Conservation (phyloP, 2,113 vertebrate species). For the Aspidoscelis tigris region DNA sequence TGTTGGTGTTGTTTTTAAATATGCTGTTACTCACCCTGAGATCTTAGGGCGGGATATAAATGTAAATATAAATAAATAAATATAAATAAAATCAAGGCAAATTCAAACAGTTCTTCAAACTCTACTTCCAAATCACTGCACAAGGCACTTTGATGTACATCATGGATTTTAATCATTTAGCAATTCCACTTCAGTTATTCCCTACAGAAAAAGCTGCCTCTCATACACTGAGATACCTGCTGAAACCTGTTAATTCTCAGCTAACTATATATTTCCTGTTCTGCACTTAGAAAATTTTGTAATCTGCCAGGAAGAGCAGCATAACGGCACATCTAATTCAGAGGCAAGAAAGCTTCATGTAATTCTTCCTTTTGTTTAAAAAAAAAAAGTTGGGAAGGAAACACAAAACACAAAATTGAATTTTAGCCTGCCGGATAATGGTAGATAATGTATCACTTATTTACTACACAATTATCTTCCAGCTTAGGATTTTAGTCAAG, state of each 20-base stretch:
- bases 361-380: background rate
- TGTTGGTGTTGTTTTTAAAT: too few relatives aligned
- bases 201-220: background rate
- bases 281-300: conserved; percentile 7
- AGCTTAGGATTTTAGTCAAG: background rate
- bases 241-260: background rate
- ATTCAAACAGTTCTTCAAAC: background rate
- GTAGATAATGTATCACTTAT: background rate
- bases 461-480: conserved; percentile 3
- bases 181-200: conserved; percentile 15
- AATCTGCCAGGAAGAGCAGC: background rate
- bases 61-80: too few relatives aligned
- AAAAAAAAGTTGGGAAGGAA: background rate
- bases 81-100: background rate
- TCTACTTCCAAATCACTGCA: background rate
- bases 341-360: background rate
- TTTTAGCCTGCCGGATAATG: background rate
- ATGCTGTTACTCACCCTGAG: too few relatives aligned
- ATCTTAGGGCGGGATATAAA: too few relatives aligned
- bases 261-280: background rate
- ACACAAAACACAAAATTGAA: background rate
- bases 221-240: background rate
- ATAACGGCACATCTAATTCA: background rate
- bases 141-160: background rate
- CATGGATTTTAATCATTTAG: conserved; percentile 10